These are phyloP conservation scores for Drosophila kikkawai DNA, from an alignment of 1,140 invertebrate species.

Conservation along the genomic window DNA sequence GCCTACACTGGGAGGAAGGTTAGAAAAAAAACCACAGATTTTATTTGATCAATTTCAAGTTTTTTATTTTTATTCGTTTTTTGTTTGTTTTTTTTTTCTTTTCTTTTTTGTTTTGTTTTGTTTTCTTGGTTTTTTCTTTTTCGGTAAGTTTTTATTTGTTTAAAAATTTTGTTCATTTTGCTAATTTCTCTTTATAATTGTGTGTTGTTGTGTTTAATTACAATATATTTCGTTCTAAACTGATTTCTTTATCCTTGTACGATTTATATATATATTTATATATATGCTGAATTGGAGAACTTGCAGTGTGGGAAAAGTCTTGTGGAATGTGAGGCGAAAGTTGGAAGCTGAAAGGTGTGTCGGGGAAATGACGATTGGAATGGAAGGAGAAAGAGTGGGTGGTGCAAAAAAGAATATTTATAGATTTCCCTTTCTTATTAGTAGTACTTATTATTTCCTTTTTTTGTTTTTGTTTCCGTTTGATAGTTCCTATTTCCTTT, in stretches of 20 bases:
- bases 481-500: constrained; percentile 37
- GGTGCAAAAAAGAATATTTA: constrained; percentile 62
- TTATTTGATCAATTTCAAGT: constrained; percentile 79
- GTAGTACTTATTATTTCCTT: constrained; percentile 9
- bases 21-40: constrained; percentile 12
- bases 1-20: neutral
- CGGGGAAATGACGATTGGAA: constrained; percentile 24
- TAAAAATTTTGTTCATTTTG: constrained; percentile 84
- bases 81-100: constrained; percentile 53
- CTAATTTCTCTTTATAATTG: constrained; percentile 80
- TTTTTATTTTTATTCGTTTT: constrained; percentile 61
- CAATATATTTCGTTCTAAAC: constrained; percentile 81
- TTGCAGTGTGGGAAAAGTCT: constrained; percentile 56
- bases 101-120: constrained; percentile 43
- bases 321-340: constrained; percentile 39
- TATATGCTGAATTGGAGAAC: constrained; percentile 43
- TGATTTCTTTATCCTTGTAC: constrained; percentile 63
- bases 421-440: constrained; percentile 48
- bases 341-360: constrained; percentile 19
- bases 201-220: constrained; percentile 71
- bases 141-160: constrained; percentile 80
- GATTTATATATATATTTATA: constrained; percentile 38
- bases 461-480: constrained; percentile 32
- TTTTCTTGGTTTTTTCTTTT: constrained; percentile 37
- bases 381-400: constrained; percentile 31